Percentiles rank a stretch among this genome's conserved stretches.
These are phyloP conservation scores for Lasioglossum calceatum DNA, from an alignment of 2,888 invertebrate species.

Conservation along the genomic window DNA sequence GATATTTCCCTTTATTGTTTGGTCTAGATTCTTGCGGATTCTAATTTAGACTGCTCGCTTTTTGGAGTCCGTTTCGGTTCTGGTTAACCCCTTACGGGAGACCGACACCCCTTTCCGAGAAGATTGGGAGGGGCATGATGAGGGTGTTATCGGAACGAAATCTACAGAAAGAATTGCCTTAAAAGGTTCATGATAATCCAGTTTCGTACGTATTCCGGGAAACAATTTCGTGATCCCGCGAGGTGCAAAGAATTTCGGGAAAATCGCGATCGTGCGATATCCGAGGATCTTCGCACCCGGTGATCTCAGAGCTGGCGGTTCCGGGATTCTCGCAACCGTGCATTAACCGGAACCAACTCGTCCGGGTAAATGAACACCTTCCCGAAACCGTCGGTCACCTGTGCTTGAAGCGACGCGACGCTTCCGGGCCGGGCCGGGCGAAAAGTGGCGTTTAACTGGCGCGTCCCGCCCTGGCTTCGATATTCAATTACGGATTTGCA, in stretches of 20 bases:
- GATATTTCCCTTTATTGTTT: conserved; percentile 17
- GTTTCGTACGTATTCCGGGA: not conserved
- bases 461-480: conserved; percentile 44
- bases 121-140: not conserved
- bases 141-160: not conserved
- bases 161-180: not conserved
- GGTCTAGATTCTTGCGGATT: not conserved
- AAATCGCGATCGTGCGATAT: not conserved
- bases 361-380: conserved; percentile 30
- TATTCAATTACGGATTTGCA: conserved; percentile 61
- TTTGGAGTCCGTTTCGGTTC: not conserved
- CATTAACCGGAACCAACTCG: not conserved
- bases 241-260: not conserved
- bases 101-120: no score
- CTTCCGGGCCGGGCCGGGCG: conserved; percentile 18
- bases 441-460: conserved; percentile 45
- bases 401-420: not conserved
- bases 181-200: not conserved
- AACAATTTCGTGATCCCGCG: not conserved
- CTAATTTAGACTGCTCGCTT: not conserved
- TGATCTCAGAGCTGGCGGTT: not conserved
- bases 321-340: not conserved
- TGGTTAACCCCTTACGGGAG: not conserved
- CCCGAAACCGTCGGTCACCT: not conserved
- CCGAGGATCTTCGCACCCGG: not conserved